phyloP scores from a whole-genome alignment of 1,140 invertebrate species.

The Adelges cooleyi region DNA sequence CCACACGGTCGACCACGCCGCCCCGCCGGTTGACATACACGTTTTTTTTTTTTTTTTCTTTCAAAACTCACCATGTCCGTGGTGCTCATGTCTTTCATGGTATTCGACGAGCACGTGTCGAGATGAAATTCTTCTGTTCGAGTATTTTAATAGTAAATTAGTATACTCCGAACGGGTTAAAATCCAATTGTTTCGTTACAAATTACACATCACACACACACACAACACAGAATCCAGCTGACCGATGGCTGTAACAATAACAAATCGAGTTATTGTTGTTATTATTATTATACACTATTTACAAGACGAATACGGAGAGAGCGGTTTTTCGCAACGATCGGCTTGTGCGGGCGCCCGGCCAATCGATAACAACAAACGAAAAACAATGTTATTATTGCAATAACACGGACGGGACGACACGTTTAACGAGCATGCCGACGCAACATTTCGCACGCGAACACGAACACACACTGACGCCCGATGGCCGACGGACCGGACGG shows the following conservation, averaged over 20 bases:
- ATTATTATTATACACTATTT: constrained; percentile 6
- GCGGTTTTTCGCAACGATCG: background rate
- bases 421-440: background rate
- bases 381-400: background rate
- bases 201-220: no score
- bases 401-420: background rate
- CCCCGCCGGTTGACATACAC: no score
- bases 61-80: constrained; percentile 17
- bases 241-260: no score
- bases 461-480: constrained; percentile 15
- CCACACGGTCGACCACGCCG: background rate
- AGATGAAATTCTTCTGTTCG: no score
- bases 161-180: no score
- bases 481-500: background rate
- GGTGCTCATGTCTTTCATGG: constrained; percentile 21
- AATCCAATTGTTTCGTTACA: no score
- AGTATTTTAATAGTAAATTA: no score
- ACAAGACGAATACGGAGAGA: background rate
- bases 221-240: no score
- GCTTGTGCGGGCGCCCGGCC: background rate
- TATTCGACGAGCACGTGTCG: background rate
- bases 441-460: constrained; percentile 16
- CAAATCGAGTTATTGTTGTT: no score
- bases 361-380: background rate
- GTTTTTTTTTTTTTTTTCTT: no score